These are phyloP conservation scores for Brotula barbata DNA, from an alignment of 2,797 vertebrate species.

Conservation along the genomic window DNA sequence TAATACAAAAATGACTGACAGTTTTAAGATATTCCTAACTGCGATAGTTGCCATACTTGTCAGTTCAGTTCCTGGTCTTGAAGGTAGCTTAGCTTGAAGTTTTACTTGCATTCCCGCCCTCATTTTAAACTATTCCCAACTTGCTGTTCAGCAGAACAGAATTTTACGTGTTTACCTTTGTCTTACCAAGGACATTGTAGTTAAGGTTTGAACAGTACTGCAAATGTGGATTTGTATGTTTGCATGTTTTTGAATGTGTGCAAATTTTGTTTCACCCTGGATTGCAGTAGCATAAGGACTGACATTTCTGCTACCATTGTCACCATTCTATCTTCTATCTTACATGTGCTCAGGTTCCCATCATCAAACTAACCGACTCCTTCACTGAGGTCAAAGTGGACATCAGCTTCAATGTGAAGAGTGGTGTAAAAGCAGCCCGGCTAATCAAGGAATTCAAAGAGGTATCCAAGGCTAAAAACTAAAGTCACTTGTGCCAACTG, in stretches of 20 bases:
- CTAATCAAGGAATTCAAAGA: slow-evolving; percentile 99
- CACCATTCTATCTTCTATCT: too few species aligned
- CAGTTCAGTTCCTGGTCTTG: background rate
- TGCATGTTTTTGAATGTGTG: too few species aligned
- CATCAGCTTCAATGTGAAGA: slow-evolving; percentile 99
- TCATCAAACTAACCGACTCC: slow-evolving; percentile 97
- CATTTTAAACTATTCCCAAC: too few species aligned
- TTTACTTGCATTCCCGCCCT: too few species aligned
- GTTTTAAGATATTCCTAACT: background rate
- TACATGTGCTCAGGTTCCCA: slow-evolving; percentile 86
- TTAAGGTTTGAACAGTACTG: too few species aligned
- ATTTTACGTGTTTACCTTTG: too few species aligned
- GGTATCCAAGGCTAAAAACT: slow-evolving; percentile 72
- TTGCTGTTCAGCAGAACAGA: too few species aligned
- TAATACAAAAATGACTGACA: background rate
- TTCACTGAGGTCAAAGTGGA: slow-evolving; percentile 99
- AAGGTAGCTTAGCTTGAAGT: background rate
- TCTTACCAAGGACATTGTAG: too few species aligned
- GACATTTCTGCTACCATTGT: background rate
- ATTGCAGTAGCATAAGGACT: too few species aligned
- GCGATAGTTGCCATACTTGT: background rate
- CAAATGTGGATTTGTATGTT: too few species aligned
- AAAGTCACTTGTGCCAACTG: too few species aligned
- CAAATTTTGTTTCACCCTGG: too few species aligned
- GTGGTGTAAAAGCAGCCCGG: slow-evolving; percentile 92